Conservation (phyloP, 2,113 vertebrate genomes). For the Larimichthys crocea region DNA sequence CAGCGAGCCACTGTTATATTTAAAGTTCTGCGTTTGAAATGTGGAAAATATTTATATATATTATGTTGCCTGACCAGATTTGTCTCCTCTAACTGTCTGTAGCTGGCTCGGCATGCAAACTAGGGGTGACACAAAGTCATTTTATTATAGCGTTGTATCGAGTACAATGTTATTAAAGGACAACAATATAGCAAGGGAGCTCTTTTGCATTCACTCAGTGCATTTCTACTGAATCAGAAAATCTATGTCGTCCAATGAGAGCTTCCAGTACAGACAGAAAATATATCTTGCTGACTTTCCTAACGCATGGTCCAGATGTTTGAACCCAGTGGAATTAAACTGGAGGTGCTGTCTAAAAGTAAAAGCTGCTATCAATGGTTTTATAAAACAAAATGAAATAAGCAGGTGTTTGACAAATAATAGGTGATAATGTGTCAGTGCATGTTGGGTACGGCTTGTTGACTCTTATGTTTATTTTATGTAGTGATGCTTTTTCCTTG, state of each 20-base stretch:
- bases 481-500: background rate
- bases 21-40: conserved; percentile 16
- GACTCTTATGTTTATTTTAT: background rate
- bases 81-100: conserved; percentile 21
- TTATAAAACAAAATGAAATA: background rate
- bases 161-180: conserved; percentile 22
- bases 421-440: no score
- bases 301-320: background rate
- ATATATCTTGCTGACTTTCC: background rate
- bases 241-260: conserved; percentile 25
- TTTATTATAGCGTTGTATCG: background rate
- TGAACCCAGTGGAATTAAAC: background rate
- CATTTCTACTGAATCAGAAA: conserved; percentile 33
- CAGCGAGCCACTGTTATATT: conserved; percentile 18
- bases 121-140: conserved; percentile 28
- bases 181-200: conserved; percentile 8
- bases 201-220: conserved; percentile 42
- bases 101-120: conserved; percentile 26
- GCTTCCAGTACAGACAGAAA: conserved; percentile 2
- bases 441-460: background rate
- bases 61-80: conserved; percentile 6
- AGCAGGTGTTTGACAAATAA: no score
- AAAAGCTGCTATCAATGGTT: background rate
- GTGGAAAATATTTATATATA: background rate
- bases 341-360: background rate